Percentiles rank a stretch among this genome's conserved stretches.
Evolutionary conservation across 2,113 vertebrate species (phyloP).

Genomic region (Microtus oregoni): DNA sequence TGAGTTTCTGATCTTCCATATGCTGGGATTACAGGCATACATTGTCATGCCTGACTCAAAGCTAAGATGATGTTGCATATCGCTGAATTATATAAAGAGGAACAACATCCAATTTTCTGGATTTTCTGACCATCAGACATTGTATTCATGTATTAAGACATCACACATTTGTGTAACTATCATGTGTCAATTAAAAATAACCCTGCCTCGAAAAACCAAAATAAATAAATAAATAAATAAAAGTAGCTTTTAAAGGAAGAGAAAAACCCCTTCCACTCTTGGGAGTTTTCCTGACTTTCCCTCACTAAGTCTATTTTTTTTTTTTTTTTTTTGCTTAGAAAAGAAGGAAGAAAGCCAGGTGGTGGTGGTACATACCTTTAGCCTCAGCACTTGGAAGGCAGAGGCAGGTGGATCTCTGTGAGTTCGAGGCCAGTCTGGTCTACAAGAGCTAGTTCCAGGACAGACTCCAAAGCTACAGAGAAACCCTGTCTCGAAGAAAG

Average conservation of each 20-base stretch:
- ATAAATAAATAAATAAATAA: too few species aligned
- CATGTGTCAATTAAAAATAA: not conserved
- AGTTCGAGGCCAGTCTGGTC: too few species aligned
- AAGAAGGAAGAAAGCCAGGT: not conserved
- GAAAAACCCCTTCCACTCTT: too few species aligned
- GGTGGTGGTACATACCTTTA: too few species aligned
- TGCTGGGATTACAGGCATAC: not conserved
- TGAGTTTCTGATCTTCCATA: not conserved
- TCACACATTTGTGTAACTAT: not conserved
- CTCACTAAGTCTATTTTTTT: not conserved
- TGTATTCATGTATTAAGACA: not conserved
- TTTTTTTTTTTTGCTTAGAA: not conserved
- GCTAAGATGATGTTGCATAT: not conserved
- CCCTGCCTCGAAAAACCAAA: too few species aligned
- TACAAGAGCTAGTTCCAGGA: too few species aligned
- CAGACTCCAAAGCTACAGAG: too few species aligned
- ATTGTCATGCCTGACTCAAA: not conserved
- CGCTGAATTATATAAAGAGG: not conserved
- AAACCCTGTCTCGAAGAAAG: too few species aligned
- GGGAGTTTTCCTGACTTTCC: not conserved
- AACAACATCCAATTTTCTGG: not conserved
- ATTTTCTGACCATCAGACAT: not conserved
- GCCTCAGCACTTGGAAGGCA: too few species aligned
- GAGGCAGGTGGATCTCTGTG: too few species aligned
- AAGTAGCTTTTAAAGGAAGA: not conserved